These are phyloP conservation scores for Antheraea pernyi DNA, from an alignment of 1,140 invertebrate genomes.

Conservation along the genomic window DNA sequence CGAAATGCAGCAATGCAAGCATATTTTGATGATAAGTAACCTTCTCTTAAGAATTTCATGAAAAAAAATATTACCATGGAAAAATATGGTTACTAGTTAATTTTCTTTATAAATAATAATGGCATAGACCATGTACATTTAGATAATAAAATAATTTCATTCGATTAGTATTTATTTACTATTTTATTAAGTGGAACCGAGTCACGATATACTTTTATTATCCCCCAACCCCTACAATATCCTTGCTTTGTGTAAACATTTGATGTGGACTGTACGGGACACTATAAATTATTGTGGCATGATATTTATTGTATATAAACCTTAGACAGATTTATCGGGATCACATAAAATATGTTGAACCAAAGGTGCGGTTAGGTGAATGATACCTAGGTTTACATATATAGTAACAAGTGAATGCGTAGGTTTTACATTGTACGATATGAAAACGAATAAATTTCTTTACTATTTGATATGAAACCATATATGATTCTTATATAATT, in stretches of 20 bases:
- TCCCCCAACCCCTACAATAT: not conserved
- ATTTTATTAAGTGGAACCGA: too few relatives aligned
- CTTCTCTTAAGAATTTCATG: too few relatives aligned
- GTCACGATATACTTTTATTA: not conserved
- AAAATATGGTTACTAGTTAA: too few relatives aligned
- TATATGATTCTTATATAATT: not conserved
- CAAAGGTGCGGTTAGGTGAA: not conserved
- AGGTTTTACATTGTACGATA: not conserved
- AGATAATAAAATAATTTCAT: too few relatives aligned
- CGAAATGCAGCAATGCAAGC: too few relatives aligned
- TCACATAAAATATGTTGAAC: constrained; percentile 6
- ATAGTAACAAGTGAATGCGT: not conserved
- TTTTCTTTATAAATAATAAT: too few relatives aligned
- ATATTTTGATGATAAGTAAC: too few relatives aligned
- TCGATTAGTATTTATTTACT: too few relatives aligned
- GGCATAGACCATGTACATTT: too few relatives aligned
- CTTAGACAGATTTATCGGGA: constrained; percentile 10
- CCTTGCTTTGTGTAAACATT: not conserved
- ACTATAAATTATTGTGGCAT: not conserved
- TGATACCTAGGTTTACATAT: constrained; percentile 5
- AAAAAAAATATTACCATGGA: too few relatives aligned
- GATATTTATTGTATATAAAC: not conserved
- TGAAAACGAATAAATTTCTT: too few relatives aligned
- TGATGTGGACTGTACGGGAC: not conserved
- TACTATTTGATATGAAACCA: too few relatives aligned